phyloP scores from a whole-genome alignment of 2,113 vertebrate species.

The Cyphomyrus plagiostoma region DNA sequence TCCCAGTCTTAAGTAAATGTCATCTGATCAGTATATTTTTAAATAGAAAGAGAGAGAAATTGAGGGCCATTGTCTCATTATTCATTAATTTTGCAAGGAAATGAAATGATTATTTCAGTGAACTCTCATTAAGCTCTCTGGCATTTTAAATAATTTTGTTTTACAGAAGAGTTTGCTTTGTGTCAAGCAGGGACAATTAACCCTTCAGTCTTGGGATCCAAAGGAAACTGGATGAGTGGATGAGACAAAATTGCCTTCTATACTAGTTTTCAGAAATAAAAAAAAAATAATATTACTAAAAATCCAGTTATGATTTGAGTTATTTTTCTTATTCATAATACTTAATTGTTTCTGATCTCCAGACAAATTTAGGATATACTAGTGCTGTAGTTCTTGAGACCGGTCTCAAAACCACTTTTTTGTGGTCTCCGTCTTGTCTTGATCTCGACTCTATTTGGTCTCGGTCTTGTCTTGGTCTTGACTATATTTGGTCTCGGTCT shows the following conservation, averaged over 20 bases:
- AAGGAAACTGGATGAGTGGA: background rate
- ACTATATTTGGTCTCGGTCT: too few species aligned
- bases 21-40: conserved; percentile 87
- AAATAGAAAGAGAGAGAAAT: conserved; percentile 76
- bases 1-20: conserved; percentile 92
- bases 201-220: conserved; percentile 26
- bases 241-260: background rate
- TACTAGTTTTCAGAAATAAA: background rate
- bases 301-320: background rate
- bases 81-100: conserved; percentile 89
- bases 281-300: background rate
- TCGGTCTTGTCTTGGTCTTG: too few species aligned
- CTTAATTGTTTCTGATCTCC: background rate
- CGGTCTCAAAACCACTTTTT: too few species aligned
- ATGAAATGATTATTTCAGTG: conserved; percentile 93
- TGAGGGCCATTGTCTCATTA: conserved; percentile 91
- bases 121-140: conserved; percentile 79
- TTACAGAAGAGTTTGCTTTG: conserved; percentile 67
- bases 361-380: background rate
- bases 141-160: conserved; percentile 84
- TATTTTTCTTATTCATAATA: background rate
- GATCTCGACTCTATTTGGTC: too few species aligned
- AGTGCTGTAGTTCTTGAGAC: too few species aligned
- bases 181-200: conserved; percentile 39
- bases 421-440: too few species aligned